Percentiles rank a stretch among this genome's conserved stretches.
These are phyloP conservation scores for Lucifuga dentata DNA, from an alignment of 2,113 vertebrate species.

Conservation along the genomic window DNA sequence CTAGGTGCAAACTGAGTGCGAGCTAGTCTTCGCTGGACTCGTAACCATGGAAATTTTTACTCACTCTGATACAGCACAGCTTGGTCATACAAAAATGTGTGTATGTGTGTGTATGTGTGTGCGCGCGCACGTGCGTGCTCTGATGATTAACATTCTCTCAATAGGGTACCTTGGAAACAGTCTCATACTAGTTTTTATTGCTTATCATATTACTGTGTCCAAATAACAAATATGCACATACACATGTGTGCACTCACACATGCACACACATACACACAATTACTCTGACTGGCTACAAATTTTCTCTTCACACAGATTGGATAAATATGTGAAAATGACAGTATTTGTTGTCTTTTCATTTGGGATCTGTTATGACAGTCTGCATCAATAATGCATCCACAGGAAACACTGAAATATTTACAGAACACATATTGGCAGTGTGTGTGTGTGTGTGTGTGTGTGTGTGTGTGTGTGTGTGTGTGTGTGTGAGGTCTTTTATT, in stretches of 20 bases:
- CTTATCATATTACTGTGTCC: constrained; percentile 34
- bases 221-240: constrained; percentile 54
- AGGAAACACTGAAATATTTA: constrained; percentile 71
- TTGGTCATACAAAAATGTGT: constrained; percentile 47
- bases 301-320: constrained; percentile 25
- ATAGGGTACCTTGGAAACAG: constrained; percentile 50
- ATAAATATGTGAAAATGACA: constrained; percentile 59
- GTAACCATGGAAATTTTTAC: constrained; percentile 82
- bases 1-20: too few relatives aligned
- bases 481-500: constrained; percentile 29
- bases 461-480: constrained; percentile 9
- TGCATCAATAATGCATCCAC: constrained; percentile 66
- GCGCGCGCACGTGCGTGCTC: constrained; percentile 30
- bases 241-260: not conserved
- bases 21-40: constrained; percentile 77
- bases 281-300: constrained; percentile 22
- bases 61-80: constrained; percentile 40
- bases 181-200: constrained; percentile 52
- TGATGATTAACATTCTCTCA: constrained; percentile 39
- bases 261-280: constrained; percentile 10
- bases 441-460: constrained; percentile 32
- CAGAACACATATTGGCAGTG: constrained; percentile 51
- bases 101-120: constrained; percentile 19
- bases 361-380: constrained; percentile 63
- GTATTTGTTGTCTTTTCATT: constrained; percentile 60